Conservation (phyloP, 2,888 invertebrate genomes). For the Drosophila quinaria region DNA sequence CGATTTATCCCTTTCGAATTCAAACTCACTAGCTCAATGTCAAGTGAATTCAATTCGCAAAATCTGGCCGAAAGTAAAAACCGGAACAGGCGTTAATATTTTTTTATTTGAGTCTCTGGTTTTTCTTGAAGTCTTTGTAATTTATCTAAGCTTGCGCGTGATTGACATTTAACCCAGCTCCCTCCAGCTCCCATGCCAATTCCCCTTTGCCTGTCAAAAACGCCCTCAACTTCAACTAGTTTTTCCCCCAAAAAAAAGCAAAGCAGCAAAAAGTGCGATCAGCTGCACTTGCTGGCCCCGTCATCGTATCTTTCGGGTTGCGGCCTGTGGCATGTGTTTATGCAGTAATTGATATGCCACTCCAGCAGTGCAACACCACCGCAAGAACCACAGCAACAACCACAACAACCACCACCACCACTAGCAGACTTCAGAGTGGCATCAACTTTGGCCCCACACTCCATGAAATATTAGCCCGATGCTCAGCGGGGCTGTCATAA, state of each 20-base stretch:
- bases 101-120: no score
- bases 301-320: conserved; percentile 16
- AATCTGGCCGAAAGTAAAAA: no score
- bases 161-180: conserved; percentile 68
- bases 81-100: no score
- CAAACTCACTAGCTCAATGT: no score
- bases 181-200: not conserved
- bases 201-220: conserved; percentile 62
- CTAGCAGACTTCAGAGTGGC: conserved; percentile 1
- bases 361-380: conserved; percentile 43
- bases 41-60: no score
- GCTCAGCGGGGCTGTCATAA: conserved; percentile 76
- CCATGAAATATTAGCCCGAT: conserved; percentile 75
- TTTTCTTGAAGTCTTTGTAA: not conserved
- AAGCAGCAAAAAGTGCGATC: conserved; percentile 68
- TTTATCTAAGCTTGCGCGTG: conserved; percentile 18
- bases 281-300: conserved; percentile 72
- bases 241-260: not conserved
- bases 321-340: conserved; percentile 78
- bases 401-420: conserved; percentile 15
- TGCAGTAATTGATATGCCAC: conserved; percentile 84
- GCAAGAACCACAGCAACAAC: conserved; percentile 18
- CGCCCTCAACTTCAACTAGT: conserved; percentile 39
- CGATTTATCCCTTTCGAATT: no score
- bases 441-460: conserved; percentile 58